Conservation (phyloP, 1,140 invertebrate species). For the Elymnias hypermnestra region DNA sequence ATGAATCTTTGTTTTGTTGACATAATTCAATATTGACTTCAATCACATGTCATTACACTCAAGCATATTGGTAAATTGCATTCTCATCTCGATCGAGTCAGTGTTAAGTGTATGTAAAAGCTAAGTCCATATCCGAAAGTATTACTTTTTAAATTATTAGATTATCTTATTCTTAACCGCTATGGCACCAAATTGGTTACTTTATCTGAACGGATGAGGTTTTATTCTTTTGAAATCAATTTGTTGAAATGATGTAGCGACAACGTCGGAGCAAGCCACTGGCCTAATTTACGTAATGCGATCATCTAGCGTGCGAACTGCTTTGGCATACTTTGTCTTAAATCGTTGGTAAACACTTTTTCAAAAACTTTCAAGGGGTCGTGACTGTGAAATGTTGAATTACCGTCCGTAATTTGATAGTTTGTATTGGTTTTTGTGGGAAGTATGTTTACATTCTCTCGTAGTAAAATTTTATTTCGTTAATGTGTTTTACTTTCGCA, state of each 20-base stretch:
- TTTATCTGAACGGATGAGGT: conserved; percentile 11
- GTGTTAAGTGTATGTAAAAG: too few relatives aligned
- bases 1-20: too few relatives aligned
- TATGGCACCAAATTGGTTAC: conserved; percentile 13
- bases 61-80: too few relatives aligned
- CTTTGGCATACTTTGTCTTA: conserved; percentile 47
- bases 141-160: too few relatives aligned
- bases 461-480: conserved; percentile 23
- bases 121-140: too few relatives aligned
- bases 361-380: conserved; percentile 53
- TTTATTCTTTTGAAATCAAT: conserved; percentile 35
- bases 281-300: conserved; percentile 58
- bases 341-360: conserved; percentile 42
- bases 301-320: conserved; percentile 53
- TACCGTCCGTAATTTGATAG: conserved; percentile 47
- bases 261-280: conserved; percentile 25
- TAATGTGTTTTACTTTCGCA: conserved; percentile 30
- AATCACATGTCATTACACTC: too few relatives aligned
- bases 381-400: conserved; percentile 67
- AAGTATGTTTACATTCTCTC: too few relatives aligned
- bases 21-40: too few relatives aligned
- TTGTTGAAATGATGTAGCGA: conserved; percentile 32
- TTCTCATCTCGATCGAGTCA: too few relatives aligned
- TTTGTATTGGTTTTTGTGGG: conserved; percentile 45
- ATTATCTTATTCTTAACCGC: too few relatives aligned